A percentile compares a stretch with the other conserved stretches of the same genome.
Conservation (phyloP, 2,797 vertebrate species). For the Mormyrops boulengeri region DNA sequence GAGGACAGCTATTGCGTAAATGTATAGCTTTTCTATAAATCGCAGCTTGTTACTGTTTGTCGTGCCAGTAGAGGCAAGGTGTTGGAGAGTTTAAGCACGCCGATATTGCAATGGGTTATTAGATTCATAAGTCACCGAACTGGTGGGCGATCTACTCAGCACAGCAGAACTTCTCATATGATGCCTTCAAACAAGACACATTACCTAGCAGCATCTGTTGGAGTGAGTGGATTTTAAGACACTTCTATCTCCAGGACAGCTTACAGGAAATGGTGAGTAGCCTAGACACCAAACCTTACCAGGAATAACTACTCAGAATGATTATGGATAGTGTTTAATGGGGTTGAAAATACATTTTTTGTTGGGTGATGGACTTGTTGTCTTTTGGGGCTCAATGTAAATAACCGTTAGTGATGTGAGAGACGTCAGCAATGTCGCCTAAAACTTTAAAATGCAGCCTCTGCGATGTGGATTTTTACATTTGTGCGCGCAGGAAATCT, state of each 20-base stretch:
- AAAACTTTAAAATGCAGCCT: slow-evolving; percentile 65
- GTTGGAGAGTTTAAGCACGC: slow-evolving; percentile 92
- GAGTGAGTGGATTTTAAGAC: slow-evolving; percentile 99
- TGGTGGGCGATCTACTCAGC: slow-evolving; percentile 99
- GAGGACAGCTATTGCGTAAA: slow-evolving; percentile 82
- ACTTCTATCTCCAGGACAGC: slow-evolving; percentile 95
- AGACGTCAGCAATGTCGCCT: slow-evolving; percentile 55
- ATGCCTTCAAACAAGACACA: slow-evolving; percentile 99
- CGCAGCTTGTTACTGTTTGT: slow-evolving; percentile 78
- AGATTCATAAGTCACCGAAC: slow-evolving; percentile 99
- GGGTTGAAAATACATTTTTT: slow-evolving; percentile 63
- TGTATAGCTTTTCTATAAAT: slow-evolving; percentile 74
- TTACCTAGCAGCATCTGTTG: slow-evolving; percentile 99
- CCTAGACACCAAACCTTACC: slow-evolving; percentile 50
- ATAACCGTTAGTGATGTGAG: slow-evolving; percentile 54
- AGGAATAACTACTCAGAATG: slow-evolving; percentile 60
- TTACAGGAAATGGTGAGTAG: slow-evolving; percentile 95
- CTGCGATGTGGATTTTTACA: slow-evolving; percentile 27
- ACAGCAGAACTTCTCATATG: slow-evolving; percentile 99
- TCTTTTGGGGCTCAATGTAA: slow-evolving; percentile 48
- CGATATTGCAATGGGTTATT: slow-evolving; percentile 99
- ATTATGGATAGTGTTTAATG: slow-evolving; percentile 25
- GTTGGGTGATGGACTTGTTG: slow-evolving; percentile 53
- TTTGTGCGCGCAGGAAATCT: slow-evolving; percentile 49
- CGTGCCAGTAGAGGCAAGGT: slow-evolving; percentile 82